A percentile compares a stretch with the other conserved stretches of the same genome.
Evolutionary conservation across 2,797 vertebrate genomes (phyloP).

Genomic region (Xyrichtys novacula): DNA sequence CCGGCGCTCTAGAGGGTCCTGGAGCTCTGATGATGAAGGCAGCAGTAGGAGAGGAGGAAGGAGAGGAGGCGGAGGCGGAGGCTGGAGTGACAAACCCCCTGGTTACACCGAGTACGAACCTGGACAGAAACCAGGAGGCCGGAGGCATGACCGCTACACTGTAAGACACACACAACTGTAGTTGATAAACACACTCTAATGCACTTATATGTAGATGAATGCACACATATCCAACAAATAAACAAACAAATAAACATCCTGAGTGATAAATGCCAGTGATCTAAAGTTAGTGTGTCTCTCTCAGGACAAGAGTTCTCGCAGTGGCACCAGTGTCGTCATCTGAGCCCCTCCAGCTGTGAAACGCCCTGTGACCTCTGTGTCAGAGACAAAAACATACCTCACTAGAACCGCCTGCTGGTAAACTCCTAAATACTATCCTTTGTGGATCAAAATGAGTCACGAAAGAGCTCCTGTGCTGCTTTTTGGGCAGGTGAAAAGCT

Average conservation of each 20-base stretch:
- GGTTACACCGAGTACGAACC: conserved; percentile 88
- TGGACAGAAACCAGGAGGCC: conserved; percentile 79
- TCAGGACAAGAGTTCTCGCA: conserved; percentile 91
- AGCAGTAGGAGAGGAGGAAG: conserved; percentile 67
- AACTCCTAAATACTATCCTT: conserved; percentile 13
- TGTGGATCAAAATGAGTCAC: conserved; percentile 5
- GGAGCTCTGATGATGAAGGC: conserved; percentile 91
- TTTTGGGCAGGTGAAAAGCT: neutral
- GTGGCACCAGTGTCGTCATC: conserved; percentile 92
- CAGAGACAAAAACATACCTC: conserved; percentile 41
- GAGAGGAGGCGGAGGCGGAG: conserved; percentile 53
- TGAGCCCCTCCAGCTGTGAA: conserved; percentile 64
- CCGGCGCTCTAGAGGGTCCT: conserved; percentile 79
- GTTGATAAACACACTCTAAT: conserved; percentile 3
- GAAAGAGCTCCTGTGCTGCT: neutral
- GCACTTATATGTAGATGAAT: conserved; percentile 16
- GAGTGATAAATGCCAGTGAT: conserved; percentile 26
- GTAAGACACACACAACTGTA: conserved; percentile 86
- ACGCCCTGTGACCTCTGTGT: conserved; percentile 51
- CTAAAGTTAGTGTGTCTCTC: conserved; percentile 76
- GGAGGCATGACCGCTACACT: conserved; percentile 80
- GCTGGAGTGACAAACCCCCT: conserved; percentile 89
- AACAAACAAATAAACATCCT: neutral
- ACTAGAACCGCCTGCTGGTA: conserved; percentile 32
- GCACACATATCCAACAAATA: conserved; percentile 2